phyloP scores from a whole-genome alignment of 2,797 vertebrate species.

The Paedocypris micromegethes region DNA sequence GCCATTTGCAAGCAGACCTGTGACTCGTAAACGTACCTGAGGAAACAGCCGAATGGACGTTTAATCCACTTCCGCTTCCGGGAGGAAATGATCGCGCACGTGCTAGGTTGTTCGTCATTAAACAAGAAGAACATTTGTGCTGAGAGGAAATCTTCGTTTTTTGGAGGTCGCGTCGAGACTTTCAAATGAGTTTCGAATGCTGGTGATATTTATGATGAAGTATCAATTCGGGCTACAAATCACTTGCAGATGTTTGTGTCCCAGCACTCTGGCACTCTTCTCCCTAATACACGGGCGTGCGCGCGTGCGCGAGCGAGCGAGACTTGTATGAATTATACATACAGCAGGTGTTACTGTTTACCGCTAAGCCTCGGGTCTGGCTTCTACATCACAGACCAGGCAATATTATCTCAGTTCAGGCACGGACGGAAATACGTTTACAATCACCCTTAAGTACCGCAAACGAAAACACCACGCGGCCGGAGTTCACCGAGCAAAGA shows the following conservation, averaged over 20 bases:
- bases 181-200: constrained; percentile 73
- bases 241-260: constrained; percentile 49
- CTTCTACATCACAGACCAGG: constrained; percentile 28
- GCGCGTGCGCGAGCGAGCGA: constrained; percentile 34
- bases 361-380: constrained; percentile 47
- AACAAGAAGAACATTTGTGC: neutral
- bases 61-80: too few species aligned
- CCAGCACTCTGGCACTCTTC: constrained; percentile 23
- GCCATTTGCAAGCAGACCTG: too few species aligned
- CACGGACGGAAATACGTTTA: constrained; percentile 18
- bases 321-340: constrained; percentile 52
- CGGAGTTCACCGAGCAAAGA: neutral
- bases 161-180: constrained; percentile 57
- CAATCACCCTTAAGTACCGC: neutral
- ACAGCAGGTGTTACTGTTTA: constrained; percentile 70
- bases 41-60: too few species aligned
- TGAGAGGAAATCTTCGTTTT: constrained; percentile 15
- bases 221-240: constrained; percentile 74
- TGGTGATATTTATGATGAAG: constrained; percentile 75
- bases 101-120: too few species aligned
- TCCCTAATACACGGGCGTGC: constrained; percentile 34
- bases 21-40: too few species aligned
- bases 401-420: constrained; percentile 30
- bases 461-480: neutral
- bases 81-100: too few species aligned